Conservation (phyloP, 2,888 invertebrate species). For the Nebria brevicollis region DNA sequence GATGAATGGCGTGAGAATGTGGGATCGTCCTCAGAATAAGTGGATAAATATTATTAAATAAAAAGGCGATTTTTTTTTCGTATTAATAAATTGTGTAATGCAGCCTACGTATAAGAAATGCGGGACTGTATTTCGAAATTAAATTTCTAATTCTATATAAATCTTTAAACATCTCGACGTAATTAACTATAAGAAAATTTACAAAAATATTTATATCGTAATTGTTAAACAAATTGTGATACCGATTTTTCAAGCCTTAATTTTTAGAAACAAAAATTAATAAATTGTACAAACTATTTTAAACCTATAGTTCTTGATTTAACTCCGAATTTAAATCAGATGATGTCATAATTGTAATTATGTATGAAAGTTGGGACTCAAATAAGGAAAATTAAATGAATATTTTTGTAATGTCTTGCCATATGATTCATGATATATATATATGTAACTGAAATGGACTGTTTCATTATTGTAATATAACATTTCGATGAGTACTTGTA, state of each 20-base stretch:
- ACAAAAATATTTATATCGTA: constrained; percentile 1
- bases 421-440: neutral
- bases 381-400: neutral
- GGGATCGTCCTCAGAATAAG: no score
- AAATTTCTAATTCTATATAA: neutral
- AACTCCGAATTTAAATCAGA: neutral
- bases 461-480: neutral
- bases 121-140: no score
- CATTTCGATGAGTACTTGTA: neutral
- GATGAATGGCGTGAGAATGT: no score
- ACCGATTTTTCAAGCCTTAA: neutral
- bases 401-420: constrained; percentile 1
- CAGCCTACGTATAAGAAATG: no score
- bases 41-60: no score
- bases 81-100: no score
- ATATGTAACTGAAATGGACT: neutral
- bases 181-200: neutral
- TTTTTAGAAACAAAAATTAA: neutral
- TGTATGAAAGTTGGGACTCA: neutral
- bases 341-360: neutral
- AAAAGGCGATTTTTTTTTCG: no score
- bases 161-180: neutral
- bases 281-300: neutral
- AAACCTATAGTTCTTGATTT: neutral
- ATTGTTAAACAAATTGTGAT: neutral